Evolutionary conservation across 2,113 vertebrate species (phyloP), one percentile per base, ranked within the genome.

Genomic region (Oncorhynchus masou): DNA sequence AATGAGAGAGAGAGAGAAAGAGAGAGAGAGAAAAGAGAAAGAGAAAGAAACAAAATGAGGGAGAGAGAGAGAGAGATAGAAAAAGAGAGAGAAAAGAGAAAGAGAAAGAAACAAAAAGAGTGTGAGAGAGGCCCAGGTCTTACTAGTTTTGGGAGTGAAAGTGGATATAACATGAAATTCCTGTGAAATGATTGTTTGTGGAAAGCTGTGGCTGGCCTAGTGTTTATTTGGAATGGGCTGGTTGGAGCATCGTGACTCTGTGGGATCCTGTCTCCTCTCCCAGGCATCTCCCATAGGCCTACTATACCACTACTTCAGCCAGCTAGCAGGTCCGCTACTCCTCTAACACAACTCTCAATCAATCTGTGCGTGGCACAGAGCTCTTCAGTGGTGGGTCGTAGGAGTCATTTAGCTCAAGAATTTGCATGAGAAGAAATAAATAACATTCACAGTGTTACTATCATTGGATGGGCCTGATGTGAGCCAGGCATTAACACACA

Each of bases 401-500:
- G 8, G 66, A 87, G 86, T 88, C 89, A 79, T 92, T 90, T 89
- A 90, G 84, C 84, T 88, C 87, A 87, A 91, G 12, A 48, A 1
- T 86, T 91, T 89, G 89, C 90, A 87, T 90, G 89, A 90, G 88
- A 89, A 86, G 86, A 89, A 89, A 90, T 90, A 91, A 91, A 91
- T 91, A 90, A 90, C 88, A 88, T 92, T 92, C 91, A 90, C 88
- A 85, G 88, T 87, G 88, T 85, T 86, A 90, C 86, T 86, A 90
- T 89, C 88, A 88, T 81, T 84, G 88, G 51, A 85, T 19, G 83
- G 87, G 77, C 87, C 83, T 85, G 88, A 83, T 90, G 88, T 89
- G 89, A 86, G 85, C 87, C 85, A 76, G 87, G 86, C 90, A 90
- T 92, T 92, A 91, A 87, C 45, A 74, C 85, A 86, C 87, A 87